Conservation (phyloP, 92 coral and sea anemone genomes). For the Ricordea florida region DNA sequence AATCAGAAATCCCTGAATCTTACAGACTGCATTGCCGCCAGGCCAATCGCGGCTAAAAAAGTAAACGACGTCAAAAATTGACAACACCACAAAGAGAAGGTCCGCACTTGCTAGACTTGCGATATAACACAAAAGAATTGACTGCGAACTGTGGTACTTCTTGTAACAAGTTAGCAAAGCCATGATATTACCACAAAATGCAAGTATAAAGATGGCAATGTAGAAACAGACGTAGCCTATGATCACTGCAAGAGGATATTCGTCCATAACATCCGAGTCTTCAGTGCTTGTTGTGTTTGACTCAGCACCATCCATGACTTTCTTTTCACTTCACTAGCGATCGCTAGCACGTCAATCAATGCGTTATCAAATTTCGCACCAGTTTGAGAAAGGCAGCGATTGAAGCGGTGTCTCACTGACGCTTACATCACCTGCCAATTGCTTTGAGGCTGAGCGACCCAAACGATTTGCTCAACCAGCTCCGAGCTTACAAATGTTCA, state of each 20-base stretch:
- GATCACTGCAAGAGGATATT: constrained; percentile 35
- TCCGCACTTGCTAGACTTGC: constrained; percentile 86
- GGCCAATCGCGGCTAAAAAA: constrained; percentile 69
- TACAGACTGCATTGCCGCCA: constrained; percentile 77
- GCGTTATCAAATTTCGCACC: too few species aligned
- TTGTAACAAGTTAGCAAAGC: constrained; percentile 81
- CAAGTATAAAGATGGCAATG: constrained; percentile 54
- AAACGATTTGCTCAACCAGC: too few species aligned
- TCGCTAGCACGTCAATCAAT: too few species aligned
- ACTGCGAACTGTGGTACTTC: constrained; percentile 72
- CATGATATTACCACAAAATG: constrained; percentile 79
- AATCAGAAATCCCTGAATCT: constrained; percentile 78
- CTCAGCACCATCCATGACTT: too few species aligned
- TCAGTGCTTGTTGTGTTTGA: constrained; percentile 7
- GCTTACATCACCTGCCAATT: too few species aligned
- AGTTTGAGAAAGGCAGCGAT: too few species aligned
- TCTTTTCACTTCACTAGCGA: too few species aligned
- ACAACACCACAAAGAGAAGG: constrained; percentile 67
- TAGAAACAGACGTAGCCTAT: constrained; percentile 56
- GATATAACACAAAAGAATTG: constrained; percentile 82
- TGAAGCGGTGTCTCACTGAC: too few species aligned
- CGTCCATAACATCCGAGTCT: constrained; percentile 6
- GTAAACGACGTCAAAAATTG: constrained; percentile 66
- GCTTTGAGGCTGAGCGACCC: too few species aligned
- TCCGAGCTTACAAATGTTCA: too few species aligned